These are phyloP conservation scores for Chelonus formosanus DNA, from an alignment of 2,888 invertebrate genomes.

Conservation along the genomic window DNA sequence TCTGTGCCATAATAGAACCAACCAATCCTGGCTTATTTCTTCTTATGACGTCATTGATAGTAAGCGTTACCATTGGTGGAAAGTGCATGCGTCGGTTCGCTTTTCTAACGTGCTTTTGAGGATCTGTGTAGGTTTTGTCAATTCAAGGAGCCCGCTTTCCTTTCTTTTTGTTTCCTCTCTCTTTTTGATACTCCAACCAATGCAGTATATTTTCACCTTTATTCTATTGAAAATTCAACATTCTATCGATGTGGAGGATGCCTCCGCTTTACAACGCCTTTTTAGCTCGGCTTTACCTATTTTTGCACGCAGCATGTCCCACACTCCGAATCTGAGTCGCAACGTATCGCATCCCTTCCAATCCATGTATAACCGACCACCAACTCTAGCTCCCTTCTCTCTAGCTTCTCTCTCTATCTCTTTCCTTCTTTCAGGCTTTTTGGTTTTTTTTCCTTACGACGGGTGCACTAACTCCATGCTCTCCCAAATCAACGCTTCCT, in stretches of 20 bases:
- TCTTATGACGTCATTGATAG: slow-evolving; percentile 56
- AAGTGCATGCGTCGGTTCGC: slow-evolving; percentile 44
- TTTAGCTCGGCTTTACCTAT: slow-evolving; percentile 31
- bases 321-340: slow-evolving; percentile 10
- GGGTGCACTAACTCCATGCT: slow-evolving; percentile 23
- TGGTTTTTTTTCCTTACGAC: not conserved
- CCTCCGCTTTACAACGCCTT: slow-evolving; percentile 19
- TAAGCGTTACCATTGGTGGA: slow-evolving; percentile 48
- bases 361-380: slow-evolving; percentile 10
- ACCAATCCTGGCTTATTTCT: slow-evolving; percentile 57
- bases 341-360: slow-evolving; percentile 12
- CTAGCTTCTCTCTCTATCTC: slow-evolving; percentile 10
- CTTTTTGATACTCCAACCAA: not conserved
- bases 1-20: slow-evolving; percentile 61
- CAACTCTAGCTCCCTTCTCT: not conserved
- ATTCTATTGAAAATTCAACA: not conserved
- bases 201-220: not conserved
- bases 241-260: slow-evolving; percentile 9
- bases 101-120: slow-evolving; percentile 22
- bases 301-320: slow-evolving; percentile 26
- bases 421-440: slow-evolving; percentile 21
- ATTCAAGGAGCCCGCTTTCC: slow-evolving; percentile 44
- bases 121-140: slow-evolving; percentile 45
- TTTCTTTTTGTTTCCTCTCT: slow-evolving; percentile 32
- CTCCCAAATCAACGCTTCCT: not conserved